Percentiles rank a stretch among this genome's conserved stretches.
Conservation (phyloP, 1,140 invertebrate species). For the Eubasilissa regina region DNA sequence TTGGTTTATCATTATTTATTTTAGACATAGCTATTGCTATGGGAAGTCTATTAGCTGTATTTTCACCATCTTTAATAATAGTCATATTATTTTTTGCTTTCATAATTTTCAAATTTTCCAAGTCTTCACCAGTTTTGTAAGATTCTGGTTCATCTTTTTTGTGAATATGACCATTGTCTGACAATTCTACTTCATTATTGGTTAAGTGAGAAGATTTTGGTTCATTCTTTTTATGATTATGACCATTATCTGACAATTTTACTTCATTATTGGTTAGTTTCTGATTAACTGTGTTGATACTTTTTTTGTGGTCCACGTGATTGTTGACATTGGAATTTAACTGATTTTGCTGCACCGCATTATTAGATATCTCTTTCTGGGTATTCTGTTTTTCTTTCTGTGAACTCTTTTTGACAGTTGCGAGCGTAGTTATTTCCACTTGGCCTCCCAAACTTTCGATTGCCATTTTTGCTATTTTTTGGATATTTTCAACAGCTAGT, state of each 20-base stretch:
- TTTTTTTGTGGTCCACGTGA: background rate
- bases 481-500: constrained; percentile 69
- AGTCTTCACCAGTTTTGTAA: constrained; percentile 62
- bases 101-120: constrained; percentile 34
- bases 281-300: background rate
- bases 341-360: background rate
- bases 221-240: too few relatives aligned
- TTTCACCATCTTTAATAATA: constrained; percentile 53
- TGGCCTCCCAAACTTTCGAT: constrained; percentile 65
- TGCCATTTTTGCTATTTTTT: constrained; percentile 69
- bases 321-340: background rate
- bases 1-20: constrained; percentile 43
- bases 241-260: too few relatives aligned
- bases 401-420: background rate
- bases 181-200: background rate
- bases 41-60: constrained; percentile 45
- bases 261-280: background rate
- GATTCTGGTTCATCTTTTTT: constrained; percentile 67
- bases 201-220: background rate
- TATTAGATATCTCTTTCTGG: background rate
- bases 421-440: constrained; percentile 17
- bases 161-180: constrained; percentile 62
- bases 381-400: constrained; percentile 18
- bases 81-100: constrained; percentile 30
- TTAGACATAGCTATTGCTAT: constrained; percentile 49